Conservation (phyloP, 2,888 invertebrate species). For the Tubulanus polymorphus region DNA sequence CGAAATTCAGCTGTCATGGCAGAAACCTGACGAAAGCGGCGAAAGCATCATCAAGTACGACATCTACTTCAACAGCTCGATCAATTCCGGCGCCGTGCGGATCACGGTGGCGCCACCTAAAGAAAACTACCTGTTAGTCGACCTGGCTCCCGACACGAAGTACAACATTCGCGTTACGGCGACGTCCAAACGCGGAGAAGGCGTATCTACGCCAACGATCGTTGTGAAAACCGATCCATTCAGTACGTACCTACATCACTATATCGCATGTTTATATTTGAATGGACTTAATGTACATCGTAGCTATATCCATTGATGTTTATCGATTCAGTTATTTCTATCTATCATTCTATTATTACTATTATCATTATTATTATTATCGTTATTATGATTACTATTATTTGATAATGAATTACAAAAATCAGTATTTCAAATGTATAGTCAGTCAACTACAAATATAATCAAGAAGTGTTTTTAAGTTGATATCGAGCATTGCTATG, state of each 20-base stretch:
- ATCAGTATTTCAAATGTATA: no score
- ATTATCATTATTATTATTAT: no score
- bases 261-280: no score
- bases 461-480: no score
- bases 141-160: constrained; percentile 89
- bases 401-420: no score
- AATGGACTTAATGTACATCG: no score
- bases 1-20: constrained; percentile 87
- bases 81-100: constrained; percentile 36
- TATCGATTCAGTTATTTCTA: no score
- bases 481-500: no score
- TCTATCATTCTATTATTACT: no score
- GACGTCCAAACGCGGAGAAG: constrained; percentile 83
- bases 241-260: constrained; percentile 77
- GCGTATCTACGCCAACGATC: constrained; percentile 90
- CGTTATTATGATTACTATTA: no score
- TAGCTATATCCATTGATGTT: no score
- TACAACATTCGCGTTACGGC: constrained; percentile 98
- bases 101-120: constrained; percentile 38
- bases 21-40: constrained; percentile 73
- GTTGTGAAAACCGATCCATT: constrained; percentile 95
- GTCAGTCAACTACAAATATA: no score
- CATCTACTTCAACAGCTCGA: constrained; percentile 79
- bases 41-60: constrained; percentile 93
- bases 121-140: constrained; percentile 71